A percentile compares a stretch with the other conserved stretches of the same genome.
These are phyloP conservation scores for Caerostris darwini DNA, from an alignment of 1,140 invertebrate genomes.

Conservation along the genomic window DNA sequence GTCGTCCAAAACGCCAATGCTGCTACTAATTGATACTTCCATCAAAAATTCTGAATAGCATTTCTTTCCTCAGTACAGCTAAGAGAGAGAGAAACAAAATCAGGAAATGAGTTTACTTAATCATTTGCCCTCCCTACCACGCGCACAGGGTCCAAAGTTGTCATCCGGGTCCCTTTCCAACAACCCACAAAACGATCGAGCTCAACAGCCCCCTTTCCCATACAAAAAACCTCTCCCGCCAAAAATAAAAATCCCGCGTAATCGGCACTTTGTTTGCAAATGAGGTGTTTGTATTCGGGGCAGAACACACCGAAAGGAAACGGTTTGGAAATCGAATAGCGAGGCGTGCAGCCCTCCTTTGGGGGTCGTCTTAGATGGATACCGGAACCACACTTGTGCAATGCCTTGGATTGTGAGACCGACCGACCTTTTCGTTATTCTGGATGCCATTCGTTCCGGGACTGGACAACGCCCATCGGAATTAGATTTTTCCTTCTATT, in stretches of 20 bases:
- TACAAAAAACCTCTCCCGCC: constrained; percentile 80
- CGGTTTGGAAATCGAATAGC: constrained; percentile 75
- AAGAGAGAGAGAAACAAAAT: too few species aligned
- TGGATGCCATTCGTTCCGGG: not conserved
- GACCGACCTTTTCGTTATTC: constrained; percentile 16
- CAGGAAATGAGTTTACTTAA: not conserved
- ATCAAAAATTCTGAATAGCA: not conserved
- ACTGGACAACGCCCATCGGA: constrained; percentile 61
- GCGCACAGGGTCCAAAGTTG: not conserved
- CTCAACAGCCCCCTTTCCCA: not conserved
- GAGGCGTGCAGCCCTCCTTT: constrained; percentile 40
- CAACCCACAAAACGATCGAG: constrained; percentile 11
- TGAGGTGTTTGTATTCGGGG: constrained; percentile 70
- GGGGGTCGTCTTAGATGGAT: constrained; percentile 68
- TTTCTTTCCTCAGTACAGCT: too few species aligned
- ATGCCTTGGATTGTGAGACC: not conserved
- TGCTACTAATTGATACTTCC: not conserved
- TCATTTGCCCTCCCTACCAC: not conserved
- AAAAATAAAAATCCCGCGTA: constrained; percentile 76
- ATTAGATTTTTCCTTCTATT: constrained; percentile 12
- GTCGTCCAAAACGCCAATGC: too few species aligned
- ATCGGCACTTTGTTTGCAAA: constrained; percentile 78
- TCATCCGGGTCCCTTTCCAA: constrained; percentile 19
- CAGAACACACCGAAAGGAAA: constrained; percentile 43
- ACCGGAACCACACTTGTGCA: constrained; percentile 47